These are phyloP conservation scores for Zaprionus kolodkinae DNA, from an alignment of 1,140 invertebrate genomes.

Conservation along the genomic window DNA sequence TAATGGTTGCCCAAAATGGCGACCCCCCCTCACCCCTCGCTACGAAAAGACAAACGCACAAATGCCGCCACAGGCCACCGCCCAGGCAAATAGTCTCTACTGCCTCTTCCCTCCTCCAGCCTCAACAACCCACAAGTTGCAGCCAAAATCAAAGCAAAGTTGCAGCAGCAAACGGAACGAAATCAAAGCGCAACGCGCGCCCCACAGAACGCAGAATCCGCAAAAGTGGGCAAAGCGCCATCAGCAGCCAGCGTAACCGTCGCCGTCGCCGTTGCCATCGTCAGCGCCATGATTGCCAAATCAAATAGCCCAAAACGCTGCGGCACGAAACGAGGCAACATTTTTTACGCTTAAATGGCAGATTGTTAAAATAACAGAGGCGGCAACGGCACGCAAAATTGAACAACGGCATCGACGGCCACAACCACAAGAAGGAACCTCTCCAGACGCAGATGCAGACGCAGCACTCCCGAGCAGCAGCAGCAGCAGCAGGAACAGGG, in stretches of 20 bases:
- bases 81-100: conserved; percentile 35
- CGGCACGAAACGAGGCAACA: conserved; percentile 82
- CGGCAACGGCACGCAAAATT: conserved; percentile 82
- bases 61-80: conserved; percentile 63
- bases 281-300: conserved; percentile 76
- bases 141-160: conserved; percentile 39
- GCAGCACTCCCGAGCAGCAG: conserved; percentile 2
- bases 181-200: conserved; percentile 60
- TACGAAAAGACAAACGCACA: conserved; percentile 56
- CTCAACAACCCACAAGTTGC: conserved; percentile 20
- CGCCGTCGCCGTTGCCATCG: conserved; percentile 33
- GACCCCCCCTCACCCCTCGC: conserved; percentile 1
- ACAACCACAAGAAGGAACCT: conserved; percentile 37
- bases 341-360: conserved; percentile 83
- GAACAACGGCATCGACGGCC: conserved; percentile 76
- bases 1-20: conserved; percentile 70
- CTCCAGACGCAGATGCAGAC: conserved; percentile 26
- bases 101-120: too few relatives aligned
- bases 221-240: conserved; percentile 60
- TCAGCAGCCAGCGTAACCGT: conserved; percentile 27
- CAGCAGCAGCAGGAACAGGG: conserved; percentile 18
- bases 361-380: conserved; percentile 83
- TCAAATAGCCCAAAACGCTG: conserved; percentile 80
- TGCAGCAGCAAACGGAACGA: conserved; percentile 11
- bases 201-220: conserved; percentile 60